Evolutionary conservation across 37 sponge, comb jelly and placozoan species (phyloP).

Genomic region (Eunapius fragilis): DNA sequence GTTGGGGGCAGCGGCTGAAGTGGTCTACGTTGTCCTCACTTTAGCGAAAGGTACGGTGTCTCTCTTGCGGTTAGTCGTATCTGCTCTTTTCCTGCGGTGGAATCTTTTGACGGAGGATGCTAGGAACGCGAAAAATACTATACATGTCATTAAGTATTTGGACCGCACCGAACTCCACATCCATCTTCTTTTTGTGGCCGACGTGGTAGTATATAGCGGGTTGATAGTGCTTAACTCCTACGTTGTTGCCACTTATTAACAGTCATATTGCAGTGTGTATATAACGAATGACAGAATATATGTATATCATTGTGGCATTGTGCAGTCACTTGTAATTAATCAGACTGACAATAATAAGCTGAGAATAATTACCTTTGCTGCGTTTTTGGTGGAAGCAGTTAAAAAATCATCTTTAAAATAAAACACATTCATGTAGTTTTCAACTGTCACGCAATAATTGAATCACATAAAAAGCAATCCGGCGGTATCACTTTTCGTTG

Average conservation of each 20-base stretch:
- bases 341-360: no score
- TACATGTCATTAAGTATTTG: neutral
- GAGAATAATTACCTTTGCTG: no score
- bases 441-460: no score
- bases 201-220: neutral
- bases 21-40: neutral
- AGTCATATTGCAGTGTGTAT: neutral
- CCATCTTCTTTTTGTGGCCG: neutral
- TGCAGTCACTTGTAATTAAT: no score
- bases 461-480: no score
- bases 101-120: neutral
- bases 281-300: no score
- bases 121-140: neutral
- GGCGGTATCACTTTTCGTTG: no score
- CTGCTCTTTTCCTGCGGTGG: neutral
- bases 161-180: neutral
- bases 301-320: no score
- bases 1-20: neutral
- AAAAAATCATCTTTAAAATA: no score
- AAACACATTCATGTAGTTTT: no score
- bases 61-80: neutral
- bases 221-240: neutral
- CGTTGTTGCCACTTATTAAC: neutral
- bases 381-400: no score
- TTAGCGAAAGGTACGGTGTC: neutral